Evolutionary conservation across 1,140 invertebrate species (phyloP), one percentile per base, ranked within the genome.

Genomic region (Camponotus pennsylvanicus): DNA sequence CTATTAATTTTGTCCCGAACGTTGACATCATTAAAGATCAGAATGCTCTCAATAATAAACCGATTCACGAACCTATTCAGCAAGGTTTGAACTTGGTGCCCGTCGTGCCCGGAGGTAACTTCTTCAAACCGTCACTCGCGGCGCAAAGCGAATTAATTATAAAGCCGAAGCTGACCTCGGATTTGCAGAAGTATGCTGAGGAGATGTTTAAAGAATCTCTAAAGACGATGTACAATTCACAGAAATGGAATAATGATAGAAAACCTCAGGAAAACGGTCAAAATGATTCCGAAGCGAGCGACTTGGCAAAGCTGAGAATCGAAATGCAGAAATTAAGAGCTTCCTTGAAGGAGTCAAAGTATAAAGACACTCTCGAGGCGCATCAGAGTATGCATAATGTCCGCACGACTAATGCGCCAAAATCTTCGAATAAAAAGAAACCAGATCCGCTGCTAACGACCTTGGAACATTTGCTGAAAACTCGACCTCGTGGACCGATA

Each of bases 161-260:
- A 0, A 95, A 95, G 21, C 93, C 94, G 7, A 95, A 94, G 45
- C 76, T 95, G 2, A 90, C 85, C 8, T 92, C 91, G 0, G 94
- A 95, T 34, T 69, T 95, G 13, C 93, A 93, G 40, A 94, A 92
- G 4, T 95, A 95, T 66, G 95, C 94, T 0, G 93, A 95, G 63
- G 94, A 95, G 66, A 95, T 95, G 94, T 92, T 95, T 59, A 95
- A 93, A 42, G 94, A 95, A 82, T 95, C 95, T 0, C 59, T 95
- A 34, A 94, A 92, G 78, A 95, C 95, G 0, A 95, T 95, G 40
- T 95, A 95, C 61, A 95, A 94, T 42, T 93, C 94, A 0, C 94
- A 95, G 8, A 95, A 95, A 40, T 95, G 94, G 94, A 95, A 95
- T 66, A 94, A 92, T 18, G 94, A 95, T 75, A 79, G 91, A 5